A percentile compares a stretch with the other conserved stretches of the same genome.
Conservation (phyloP, 2,113 vertebrate genomes). For the Eolophus roseicapilla region DNA sequence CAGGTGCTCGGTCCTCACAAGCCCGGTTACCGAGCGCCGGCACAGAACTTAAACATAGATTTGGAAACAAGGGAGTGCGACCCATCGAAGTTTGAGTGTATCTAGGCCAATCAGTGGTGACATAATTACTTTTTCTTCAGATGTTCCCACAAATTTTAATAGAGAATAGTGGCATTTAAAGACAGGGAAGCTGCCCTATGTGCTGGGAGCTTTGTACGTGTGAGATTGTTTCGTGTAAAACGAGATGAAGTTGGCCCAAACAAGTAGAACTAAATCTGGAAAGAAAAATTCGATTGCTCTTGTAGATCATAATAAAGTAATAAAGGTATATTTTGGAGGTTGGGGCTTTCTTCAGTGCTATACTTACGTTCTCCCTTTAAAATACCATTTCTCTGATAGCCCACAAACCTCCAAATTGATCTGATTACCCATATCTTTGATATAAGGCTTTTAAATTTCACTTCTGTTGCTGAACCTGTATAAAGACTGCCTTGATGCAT, state of each 20-base stretch:
- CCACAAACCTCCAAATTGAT: not conserved
- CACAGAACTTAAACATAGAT: accelerated
- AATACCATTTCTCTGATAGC: not conserved
- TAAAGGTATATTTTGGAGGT: not conserved
- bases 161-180: not conserved
- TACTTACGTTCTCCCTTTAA: not conserved
- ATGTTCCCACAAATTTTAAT: not conserved
- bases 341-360: not conserved
- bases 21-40: accelerated
- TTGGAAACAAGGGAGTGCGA: not conserved
- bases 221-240: not conserved
- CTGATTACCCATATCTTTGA: not conserved
- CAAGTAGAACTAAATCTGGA: not conserved
- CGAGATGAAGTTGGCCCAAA: not conserved
- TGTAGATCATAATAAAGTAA: not conserved
- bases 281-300: not conserved
- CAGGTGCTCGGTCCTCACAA: accelerated
- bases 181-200: not conserved
- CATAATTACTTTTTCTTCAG: not conserved
- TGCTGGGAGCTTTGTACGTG: not conserved
- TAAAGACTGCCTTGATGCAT: not conserved
- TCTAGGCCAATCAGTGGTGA: not conserved
- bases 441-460: not conserved
- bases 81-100: not conserved
- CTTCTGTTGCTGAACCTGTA: not conserved